Evolutionary conservation across 2,797 vertebrate genomes (phyloP).

Genomic region (Notolepis coatsorum): DNA sequence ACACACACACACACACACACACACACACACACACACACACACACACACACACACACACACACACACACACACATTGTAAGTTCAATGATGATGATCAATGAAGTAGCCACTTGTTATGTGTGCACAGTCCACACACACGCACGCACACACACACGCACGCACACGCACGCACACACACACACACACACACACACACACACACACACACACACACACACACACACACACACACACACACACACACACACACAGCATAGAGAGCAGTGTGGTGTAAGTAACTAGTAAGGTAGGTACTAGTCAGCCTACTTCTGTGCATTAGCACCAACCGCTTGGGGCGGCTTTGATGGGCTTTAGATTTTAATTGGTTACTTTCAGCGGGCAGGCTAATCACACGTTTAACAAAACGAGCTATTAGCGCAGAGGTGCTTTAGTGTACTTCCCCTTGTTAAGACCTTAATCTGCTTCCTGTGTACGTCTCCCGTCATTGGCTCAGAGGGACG

Average conservation of each 20-base stretch:
- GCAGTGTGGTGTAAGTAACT: not conserved
- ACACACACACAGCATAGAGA: no score
- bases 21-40: not conserved
- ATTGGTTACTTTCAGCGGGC: conserved; percentile 57
- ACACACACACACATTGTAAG: not conserved
- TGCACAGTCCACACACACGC: not conserved
- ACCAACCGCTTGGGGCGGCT: conserved; percentile 6
- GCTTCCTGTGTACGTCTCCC: conserved; percentile 61
- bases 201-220: not conserved
- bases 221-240: not conserved
- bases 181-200: not conserved
- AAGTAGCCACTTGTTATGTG: no score
- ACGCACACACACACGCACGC: not conserved
- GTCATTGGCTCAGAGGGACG: conserved; percentile 57
- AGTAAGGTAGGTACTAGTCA: not conserved
- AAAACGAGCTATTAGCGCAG: conserved; percentile 55
- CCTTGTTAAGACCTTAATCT: conserved; percentile 77
- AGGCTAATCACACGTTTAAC: conserved; percentile 61
- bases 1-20: not conserved
- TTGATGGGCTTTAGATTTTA: conserved; percentile 32
- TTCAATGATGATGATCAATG: no score
- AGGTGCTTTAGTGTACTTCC: conserved; percentile 58
- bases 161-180: not conserved
- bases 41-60: not conserved
- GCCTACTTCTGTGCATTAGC: not conserved